Evolutionary conservation across 2,113 vertebrate species (phyloP), one percentile per base, ranked within the genome.

Genomic region (Dipodomys spectabilis): DNA sequence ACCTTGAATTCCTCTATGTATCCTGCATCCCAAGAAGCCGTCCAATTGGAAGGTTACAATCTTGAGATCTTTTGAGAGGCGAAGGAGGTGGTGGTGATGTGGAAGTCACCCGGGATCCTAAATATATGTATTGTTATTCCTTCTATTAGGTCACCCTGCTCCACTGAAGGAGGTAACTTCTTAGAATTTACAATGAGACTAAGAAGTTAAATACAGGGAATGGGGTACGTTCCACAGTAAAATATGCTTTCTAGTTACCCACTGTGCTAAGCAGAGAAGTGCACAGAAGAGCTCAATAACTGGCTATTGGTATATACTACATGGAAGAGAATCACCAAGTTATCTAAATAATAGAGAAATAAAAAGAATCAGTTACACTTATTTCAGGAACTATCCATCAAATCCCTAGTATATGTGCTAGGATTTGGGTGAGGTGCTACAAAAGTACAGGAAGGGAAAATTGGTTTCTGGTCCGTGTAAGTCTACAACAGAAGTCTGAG

Each of bases 21-120:
- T 82, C 88, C 39, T 67, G 62, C 67, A 86, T 92, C 90, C 79
- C 88, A 83, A 92, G 95, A 95, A 94, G 10, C 65, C 78, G 67
- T 93, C 86, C 86, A 74, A 93, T 22, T 64, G 84, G 73, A 87
- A 83, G 82, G 73, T 60, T 81, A 72, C n/a, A 69, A 10, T 69
- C 83, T 49, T 39, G 22, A 28, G 11, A 57, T 60, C 49, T 22
- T 74, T 28, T 80, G 69, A 30, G 49, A 6, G 35, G 57, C 5
- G 3, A 27, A 28, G 80, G 7, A 28, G n/a, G 20, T 49, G 7
- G 7, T 19, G 25, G 7, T 9, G 1, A 19, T 3, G 7, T 45
- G 65, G n/a, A 86, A 88, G 93, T 86, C 83, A 91, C 60, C 53
- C 72, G 10, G 16, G 12, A 72, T 71, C 1, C 73, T 20, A 11